phyloP scores from a whole-genome alignment of 2,797 vertebrate species.

The Poeciliopsis turneri region DNA sequence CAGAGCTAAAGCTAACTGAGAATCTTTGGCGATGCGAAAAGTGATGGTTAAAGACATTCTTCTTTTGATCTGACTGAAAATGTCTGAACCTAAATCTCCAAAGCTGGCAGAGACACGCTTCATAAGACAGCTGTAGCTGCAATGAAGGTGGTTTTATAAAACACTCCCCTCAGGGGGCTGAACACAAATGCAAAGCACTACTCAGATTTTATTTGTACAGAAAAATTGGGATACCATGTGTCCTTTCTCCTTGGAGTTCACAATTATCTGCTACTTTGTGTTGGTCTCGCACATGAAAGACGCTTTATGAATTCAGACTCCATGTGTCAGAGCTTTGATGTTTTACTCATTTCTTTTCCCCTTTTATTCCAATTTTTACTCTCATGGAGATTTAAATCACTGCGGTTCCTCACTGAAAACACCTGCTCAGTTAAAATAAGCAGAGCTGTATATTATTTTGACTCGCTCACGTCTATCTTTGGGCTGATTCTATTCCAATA shows the following conservation, averaged over 20 bases:
- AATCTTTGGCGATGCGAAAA: neutral
- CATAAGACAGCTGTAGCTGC: neutral
- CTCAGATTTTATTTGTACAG: neutral
- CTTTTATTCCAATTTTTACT: slow-evolving; percentile 50
- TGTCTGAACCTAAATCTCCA: neutral
- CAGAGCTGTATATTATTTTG: slow-evolving; percentile 58
- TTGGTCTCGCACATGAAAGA: neutral
- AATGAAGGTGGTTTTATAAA: neutral
- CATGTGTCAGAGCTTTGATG: slow-evolving; percentile 71
- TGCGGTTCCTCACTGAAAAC: slow-evolving; percentile 67
- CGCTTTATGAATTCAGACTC: slow-evolving; percentile 60
- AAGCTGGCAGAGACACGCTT: neutral
- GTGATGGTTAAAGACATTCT: neutral
- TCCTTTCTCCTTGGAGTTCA: neutral
- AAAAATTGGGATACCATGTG: neutral
- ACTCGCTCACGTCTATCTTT: slow-evolving; percentile 49
- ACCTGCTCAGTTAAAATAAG: slow-evolving; percentile 76
- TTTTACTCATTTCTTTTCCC: slow-evolving; percentile 50
- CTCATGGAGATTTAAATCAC: slow-evolving; percentile 45
- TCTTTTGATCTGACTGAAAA: neutral
- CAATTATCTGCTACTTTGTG: slow-evolving; percentile 1
- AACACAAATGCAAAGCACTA: neutral
- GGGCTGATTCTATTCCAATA: slow-evolving; percentile 62
- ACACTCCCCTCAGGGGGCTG: neutral
- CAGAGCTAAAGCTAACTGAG: neutral